These are phyloP conservation scores for Oasisia sp. DNA, from an alignment of 2,888 invertebrate species.

Conservation along the genomic window DNA sequence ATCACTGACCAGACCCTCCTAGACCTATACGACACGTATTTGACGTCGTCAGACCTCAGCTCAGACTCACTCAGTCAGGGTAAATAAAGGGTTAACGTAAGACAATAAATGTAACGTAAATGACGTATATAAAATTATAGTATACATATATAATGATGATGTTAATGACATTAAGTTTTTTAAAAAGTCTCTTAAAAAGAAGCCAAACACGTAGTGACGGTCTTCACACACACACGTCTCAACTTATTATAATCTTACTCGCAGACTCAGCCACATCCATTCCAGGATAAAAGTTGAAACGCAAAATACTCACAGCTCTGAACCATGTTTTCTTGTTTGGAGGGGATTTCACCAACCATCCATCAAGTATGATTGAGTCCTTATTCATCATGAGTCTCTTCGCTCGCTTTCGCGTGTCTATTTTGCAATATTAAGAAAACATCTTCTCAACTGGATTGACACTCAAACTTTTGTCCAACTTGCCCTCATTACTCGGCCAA, in stretches of 20 bases:
- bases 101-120: neutral
- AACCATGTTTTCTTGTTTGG: conserved; percentile 78
- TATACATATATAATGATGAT: neutral
- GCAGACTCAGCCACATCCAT: neutral
- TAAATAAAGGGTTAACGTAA: neutral
- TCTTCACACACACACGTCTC: neutral
- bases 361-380: conserved; percentile 63
- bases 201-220: neutral
- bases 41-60: too few relatives aligned
- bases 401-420: neutral
- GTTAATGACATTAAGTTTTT: neutral
- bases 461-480: conserved; percentile 9
- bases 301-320: conserved; percentile 6
- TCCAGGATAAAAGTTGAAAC: neutral
- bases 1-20: too few relatives aligned
- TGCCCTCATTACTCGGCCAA: conserved; percentile 17
- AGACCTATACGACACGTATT: too few relatives aligned
- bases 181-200: neutral
- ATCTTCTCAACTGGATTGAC: neutral
- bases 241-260: neutral
- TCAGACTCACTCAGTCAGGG: too few relatives aligned
- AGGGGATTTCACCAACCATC: conserved; percentile 95
- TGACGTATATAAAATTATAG: neutral
- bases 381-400: neutral
- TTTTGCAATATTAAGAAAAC: neutral